Percentiles rank a stretch among this genome's conserved stretches.
These are phyloP conservation scores for Elaphurus davidianus DNA, from an alignment of 2,113 vertebrate genomes.

Conservation along the genomic window DNA sequence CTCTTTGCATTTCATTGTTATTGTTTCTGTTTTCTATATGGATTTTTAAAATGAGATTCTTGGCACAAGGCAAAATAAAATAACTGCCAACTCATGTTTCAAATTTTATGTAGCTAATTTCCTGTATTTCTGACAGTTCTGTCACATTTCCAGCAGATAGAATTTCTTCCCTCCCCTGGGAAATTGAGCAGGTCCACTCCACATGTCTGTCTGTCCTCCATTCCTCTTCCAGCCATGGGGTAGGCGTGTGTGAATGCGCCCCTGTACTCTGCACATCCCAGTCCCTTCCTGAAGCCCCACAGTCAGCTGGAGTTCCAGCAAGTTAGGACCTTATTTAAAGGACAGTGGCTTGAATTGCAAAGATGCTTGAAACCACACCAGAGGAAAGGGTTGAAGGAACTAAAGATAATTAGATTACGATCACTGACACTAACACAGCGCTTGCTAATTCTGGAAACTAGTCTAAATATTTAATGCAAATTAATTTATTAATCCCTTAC, in stretches of 20 bases:
- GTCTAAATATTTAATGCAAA: neutral
- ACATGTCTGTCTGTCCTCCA: neutral
- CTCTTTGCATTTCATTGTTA: neutral
- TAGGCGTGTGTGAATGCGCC: neutral
- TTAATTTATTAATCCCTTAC: neutral
- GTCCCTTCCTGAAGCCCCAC: neutral
- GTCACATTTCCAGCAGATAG: neutral
- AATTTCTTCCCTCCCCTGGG: neutral
- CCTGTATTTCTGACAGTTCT: neutral
- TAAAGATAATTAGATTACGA: neutral
- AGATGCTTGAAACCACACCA: neutral
- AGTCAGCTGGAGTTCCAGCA: neutral
- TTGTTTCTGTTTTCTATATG: conserved; percentile 16
- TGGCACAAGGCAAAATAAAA: neutral
- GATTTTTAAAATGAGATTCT: neutral
- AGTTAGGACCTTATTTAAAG: neutral
- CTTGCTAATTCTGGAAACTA: conserved; percentile 2
- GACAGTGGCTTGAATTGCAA: neutral
- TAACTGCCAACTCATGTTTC: neutral
- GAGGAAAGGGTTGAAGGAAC: neutral
- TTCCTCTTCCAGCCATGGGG: neutral
- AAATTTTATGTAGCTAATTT: neutral
- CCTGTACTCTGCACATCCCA: neutral
- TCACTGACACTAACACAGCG: neutral
- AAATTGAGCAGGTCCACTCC: neutral